Evolutionary conservation across 2,888 invertebrate genomes (phyloP), one percentile per base, ranked within the genome.

Genomic region (Perithous albicinctus): DNA sequence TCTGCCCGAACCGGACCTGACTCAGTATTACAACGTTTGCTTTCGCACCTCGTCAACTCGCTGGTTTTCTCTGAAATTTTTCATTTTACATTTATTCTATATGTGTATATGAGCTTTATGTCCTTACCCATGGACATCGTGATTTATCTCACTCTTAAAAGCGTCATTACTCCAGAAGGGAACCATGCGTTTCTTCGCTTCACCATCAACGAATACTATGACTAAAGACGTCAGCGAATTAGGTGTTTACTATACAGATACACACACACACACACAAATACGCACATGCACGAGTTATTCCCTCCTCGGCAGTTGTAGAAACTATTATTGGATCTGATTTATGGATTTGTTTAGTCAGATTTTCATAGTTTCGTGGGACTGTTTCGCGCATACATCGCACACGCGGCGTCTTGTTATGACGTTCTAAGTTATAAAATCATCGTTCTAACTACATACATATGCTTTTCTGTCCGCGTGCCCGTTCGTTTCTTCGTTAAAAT

Each of bases 311-410:
- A 64, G 76, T 82, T 43, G 61, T 64, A 69, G 51, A 61, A 70
- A 83, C 88, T 88, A 88, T 88, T 88, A 88, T 88, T 88, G 87
- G 80, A 84, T 73, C 82, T 85, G 86, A 87, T 86, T 87, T 87
- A 87, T 85, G 70, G 82, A 87, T 88, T 86, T 87, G 85, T 84
- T 85, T 85, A 82, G 84, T 81, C 84, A 69, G 67, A 85, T 79
- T 73, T 69, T 64, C 79, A 83, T 83, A 74, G 85, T 83, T 83
- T 80, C 79, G 74, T 64, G 56, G 41, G 72, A 61, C 23, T 67
- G 66, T 29, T 41, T 32, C 15, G 56, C 56, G 43, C 54, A 54
- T 26, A 38, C 75, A 35, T 67, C 20, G 43, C 56, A 35, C 54
- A 23, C 54, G 54, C 23, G 23, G 38, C 26, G 18, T 74, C 43